Percentiles rank a stretch among this genome's conserved stretches.
Conservation (phyloP, 2,888 invertebrate species). For the Pomacea canaliculata region DNA sequence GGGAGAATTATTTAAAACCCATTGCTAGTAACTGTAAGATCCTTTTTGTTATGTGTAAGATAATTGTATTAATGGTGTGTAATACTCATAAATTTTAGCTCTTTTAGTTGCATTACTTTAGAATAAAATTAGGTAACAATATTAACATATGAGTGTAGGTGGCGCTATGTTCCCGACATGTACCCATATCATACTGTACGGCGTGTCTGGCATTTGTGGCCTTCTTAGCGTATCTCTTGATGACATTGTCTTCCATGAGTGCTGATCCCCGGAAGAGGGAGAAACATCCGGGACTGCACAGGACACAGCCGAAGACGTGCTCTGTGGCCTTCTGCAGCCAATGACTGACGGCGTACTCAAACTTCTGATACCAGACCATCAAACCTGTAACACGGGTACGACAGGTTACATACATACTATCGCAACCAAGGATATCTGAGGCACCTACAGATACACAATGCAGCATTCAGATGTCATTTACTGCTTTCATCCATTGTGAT, state of each 20-base stretch:
- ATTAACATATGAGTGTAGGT: no score
- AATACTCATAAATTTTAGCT: no score
- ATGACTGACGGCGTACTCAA: conserved; percentile 30
- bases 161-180: neutral
- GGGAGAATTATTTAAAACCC: no score
- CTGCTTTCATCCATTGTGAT: no score
- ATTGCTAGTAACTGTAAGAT: no score
- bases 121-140: no score
- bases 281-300: conserved; percentile 98
- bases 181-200: conserved; percentile 97
- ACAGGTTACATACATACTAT: neutral
- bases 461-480: no score
- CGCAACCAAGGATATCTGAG: neutral
- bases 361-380: conserved; percentile 30
- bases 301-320: conserved; percentile 98
- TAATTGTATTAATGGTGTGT: no score
- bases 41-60: no score
- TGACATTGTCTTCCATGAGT: conserved; percentile 97
- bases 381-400: conserved; percentile 4
- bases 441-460: no score
- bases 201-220: conserved; percentile 95
- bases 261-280: conserved; percentile 96
- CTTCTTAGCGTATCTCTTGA: conserved; percentile 91
- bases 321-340: conserved; percentile 29
- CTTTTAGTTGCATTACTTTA: no score